Evolutionary conservation across 2,113 vertebrate species (phyloP), one percentile per base, ranked within the genome.

Genomic region (Scomber colias): DNA sequence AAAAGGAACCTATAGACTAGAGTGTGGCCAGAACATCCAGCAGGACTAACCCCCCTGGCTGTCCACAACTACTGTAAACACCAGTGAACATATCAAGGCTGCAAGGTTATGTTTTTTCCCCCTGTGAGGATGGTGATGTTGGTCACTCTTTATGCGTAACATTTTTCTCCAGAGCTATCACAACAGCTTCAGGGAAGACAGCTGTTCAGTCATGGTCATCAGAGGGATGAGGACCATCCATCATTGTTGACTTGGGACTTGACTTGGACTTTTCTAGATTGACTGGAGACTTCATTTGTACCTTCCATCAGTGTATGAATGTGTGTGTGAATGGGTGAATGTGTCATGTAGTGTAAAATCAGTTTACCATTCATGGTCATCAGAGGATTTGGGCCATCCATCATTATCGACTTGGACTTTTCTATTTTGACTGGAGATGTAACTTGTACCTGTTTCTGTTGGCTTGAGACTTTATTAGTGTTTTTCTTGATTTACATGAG

Each of bases 1-100:
- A 72, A 71, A 9, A 75, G 71, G 31, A 46, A 27, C 49, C 48
- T 73, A 71, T 75, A 68, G 69, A 81, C 44, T 30, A 13, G 57
- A 55, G 13, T 46, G 31, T 49, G 21, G 21, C 49, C 59, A 50
- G 68, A 77, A 65, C 61, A 71, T 67, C 59, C 56, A 24, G 48
- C 27, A 40, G 24, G 21, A 31, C 44, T 49, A 40, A 64, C 24
- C 49, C 24, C 49, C 46, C 46, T 45, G 5, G 11, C n/a, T 49
- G n/a, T 69, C 55, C 9, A 35, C 46, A 21, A 11, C 21, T 54
- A 21, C 16, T 45, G 10, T 12, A 56, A 46, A 65, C 2, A 45
- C 11, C 14, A 54, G 31, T 40, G 19, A 54, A 69, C 55, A 31
- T 16, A 16, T 53, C 13, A 35, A 19, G 44, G 54, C 30, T 27